A percentile compares a stretch with the other conserved stretches of the same genome.
Conservation (phyloP, 1,140 invertebrate genomes). For the Homalodisca vitripennis region DNA sequence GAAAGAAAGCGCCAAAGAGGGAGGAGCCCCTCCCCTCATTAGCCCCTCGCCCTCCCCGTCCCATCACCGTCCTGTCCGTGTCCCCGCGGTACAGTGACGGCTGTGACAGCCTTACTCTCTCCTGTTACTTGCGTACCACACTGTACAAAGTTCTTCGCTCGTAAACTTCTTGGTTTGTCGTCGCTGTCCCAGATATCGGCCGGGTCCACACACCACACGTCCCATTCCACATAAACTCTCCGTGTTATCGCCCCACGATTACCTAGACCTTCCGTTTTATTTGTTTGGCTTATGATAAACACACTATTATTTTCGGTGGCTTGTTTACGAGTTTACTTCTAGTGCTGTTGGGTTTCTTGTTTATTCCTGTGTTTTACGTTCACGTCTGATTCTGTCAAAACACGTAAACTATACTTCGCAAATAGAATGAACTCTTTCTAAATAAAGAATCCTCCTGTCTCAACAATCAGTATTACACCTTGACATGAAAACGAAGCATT, state of each 20-base stretch:
- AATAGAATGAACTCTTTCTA: no score
- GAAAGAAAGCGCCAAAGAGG: constrained; percentile 36
- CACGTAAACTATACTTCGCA: background rate
- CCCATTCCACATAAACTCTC: constrained; percentile 35
- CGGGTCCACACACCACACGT: constrained; percentile 16
- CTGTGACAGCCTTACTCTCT: constrained; percentile 1
- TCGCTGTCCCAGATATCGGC: no score
- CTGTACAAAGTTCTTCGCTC: background rate
- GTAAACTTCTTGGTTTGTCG: constrained; percentile 7
- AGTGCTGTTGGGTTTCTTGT: background rate
- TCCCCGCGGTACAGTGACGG: background rate
- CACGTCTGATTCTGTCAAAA: background rate
- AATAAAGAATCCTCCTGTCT: no score
- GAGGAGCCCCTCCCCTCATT: constrained; percentile 36
- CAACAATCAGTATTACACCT: no score
- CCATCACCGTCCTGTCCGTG: background rate
- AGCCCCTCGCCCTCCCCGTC: constrained; percentile 31
- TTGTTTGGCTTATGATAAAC: constrained; percentile 12
- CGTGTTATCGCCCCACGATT: constrained; percentile 39
- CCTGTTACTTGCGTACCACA: constrained; percentile 12
- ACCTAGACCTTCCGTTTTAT: constrained; percentile 31
- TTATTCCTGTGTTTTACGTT: background rate
- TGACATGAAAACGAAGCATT: no score
- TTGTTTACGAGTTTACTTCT: constrained; percentile 7
- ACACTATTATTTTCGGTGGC: constrained; percentile 5